Evolutionary conservation across 2,113 vertebrate species (phyloP).

Genomic region (Brachionichthys hirsutus): DNA sequence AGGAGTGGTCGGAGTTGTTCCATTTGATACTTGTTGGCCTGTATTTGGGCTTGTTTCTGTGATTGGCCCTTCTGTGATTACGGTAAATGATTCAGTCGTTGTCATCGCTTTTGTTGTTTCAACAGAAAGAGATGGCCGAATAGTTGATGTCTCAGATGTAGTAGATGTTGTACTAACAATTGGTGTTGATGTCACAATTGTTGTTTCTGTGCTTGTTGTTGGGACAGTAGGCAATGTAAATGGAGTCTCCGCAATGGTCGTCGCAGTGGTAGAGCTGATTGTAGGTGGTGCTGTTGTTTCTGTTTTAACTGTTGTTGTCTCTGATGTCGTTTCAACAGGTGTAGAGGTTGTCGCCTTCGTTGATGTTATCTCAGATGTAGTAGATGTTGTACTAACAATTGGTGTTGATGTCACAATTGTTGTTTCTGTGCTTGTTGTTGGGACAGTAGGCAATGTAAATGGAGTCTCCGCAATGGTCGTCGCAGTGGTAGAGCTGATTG

Average conservation of each 20-base stretch:
- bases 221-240: neutral
- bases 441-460: neutral
- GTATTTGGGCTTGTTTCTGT: too few relatives aligned
- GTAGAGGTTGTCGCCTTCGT: neutral
- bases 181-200: neutral
- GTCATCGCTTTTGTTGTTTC: neutral
- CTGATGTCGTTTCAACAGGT: accelerated
- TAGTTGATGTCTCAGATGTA: neutral
- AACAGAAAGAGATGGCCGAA: neutral
- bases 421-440: neutral
- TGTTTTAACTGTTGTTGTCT: neutral
- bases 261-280: slow-evolving; percentile 2
- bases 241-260: neutral
- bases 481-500: slow-evolving; percentile 5
- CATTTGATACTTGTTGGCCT: too few relatives aligned
- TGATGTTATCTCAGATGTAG: neutral
- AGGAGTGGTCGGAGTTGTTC: neutral
- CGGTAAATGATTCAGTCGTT: too few relatives aligned
- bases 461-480: slow-evolving; percentile 13
- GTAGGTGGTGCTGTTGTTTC: neutral
- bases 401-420: slow-evolving; percentile 13
- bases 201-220: slow-evolving; percentile 8
- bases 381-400: slow-evolving; percentile 1
- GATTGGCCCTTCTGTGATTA: too few relatives aligned
- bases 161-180: neutral